phyloP scores from a whole-genome alignment of 2,113 vertebrate species.

The Saccopteryx leptura region DNA sequence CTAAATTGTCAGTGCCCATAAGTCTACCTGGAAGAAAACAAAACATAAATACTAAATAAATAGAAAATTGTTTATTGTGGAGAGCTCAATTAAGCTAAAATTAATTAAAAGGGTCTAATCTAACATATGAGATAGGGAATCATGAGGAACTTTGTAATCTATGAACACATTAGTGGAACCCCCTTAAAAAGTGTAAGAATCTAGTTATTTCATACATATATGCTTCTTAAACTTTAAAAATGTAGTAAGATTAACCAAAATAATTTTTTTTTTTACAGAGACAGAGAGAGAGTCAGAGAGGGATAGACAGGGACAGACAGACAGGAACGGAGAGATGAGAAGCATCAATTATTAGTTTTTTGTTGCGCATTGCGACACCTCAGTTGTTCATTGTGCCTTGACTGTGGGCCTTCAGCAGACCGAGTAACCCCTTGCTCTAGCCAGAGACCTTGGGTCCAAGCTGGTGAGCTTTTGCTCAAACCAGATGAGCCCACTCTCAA shows the following conservation, averaged over 20 bases:
- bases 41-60: background rate
- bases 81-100: background rate
- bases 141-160: background rate
- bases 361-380: too few species aligned
- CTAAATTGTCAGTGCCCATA: constrained; percentile 40
- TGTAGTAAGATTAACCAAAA: constrained; percentile 9
- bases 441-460: too few species aligned
- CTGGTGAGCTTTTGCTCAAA: too few species aligned
- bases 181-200: background rate
- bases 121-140: background rate
- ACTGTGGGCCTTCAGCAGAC: too few species aligned
- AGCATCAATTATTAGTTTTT: too few species aligned
- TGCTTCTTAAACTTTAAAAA: constrained; percentile 45
- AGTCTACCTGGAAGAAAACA: constrained; percentile 46
- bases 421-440: too few species aligned
- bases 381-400: too few species aligned
- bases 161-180: background rate
- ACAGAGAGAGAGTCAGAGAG: too few species aligned
- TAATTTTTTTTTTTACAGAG: background rate
- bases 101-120: constrained; percentile 5
- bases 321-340: too few species aligned
- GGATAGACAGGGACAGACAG: too few species aligned
- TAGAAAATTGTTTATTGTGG: background rate
- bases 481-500: too few species aligned
- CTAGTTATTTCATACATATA: constrained; percentile 33